These are phyloP conservation scores for Rhopalosiphum maidis DNA, from an alignment of 1,140 invertebrate species.

Conservation along the genomic window DNA sequence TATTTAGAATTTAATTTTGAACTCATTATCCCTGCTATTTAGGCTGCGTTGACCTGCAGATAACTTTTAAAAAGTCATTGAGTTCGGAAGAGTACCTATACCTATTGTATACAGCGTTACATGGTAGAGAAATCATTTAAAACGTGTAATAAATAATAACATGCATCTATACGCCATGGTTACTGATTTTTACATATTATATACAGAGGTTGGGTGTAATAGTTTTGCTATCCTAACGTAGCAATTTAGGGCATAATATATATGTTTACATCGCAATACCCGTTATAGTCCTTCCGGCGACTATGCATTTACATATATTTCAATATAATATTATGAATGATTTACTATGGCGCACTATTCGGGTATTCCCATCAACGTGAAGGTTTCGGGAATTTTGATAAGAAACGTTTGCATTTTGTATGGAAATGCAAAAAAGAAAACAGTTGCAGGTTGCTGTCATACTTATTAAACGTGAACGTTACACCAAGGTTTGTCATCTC, in stretches of 20 bases:
- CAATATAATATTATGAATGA: neutral
- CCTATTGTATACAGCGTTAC: neutral
- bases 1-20: constrained; percentile 29
- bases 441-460: neutral
- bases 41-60: neutral
- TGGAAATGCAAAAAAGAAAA: neutral
- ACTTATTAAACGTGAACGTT: neutral
- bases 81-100: neutral
- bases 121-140: neutral
- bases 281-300: neutral
- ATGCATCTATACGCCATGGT: too few relatives aligned
- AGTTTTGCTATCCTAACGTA: neutral
- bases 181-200: neutral
- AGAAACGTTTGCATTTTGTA: neutral
- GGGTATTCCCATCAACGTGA: neutral
- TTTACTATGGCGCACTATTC: neutral
- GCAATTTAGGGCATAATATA: neutral
- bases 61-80: constrained; percentile 17
- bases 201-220: neutral
- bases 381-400: neutral
- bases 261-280: neutral
- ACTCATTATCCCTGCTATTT: neutral
- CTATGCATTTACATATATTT: neutral
- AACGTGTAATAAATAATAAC: neutral
- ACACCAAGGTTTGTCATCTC: neutral